Conservation (phyloP, 2,113 vertebrate species). For the Rhodinocichla rosea region DNA sequence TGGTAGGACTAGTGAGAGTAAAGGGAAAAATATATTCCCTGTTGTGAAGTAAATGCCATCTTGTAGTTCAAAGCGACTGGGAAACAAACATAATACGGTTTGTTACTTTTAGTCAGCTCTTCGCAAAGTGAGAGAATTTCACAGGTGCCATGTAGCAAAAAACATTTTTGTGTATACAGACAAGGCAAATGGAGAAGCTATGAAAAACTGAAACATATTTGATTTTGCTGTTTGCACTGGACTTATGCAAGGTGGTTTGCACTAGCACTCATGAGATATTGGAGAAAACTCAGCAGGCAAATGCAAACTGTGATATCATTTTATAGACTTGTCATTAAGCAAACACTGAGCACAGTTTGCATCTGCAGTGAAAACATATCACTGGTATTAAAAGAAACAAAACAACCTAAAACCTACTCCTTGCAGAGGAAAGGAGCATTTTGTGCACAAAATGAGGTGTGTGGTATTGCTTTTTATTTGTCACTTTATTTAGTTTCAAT, state of each 20-base stretch:
- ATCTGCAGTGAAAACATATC: not conserved
- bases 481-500: not conserved
- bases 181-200: not conserved
- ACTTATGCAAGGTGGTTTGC: not conserved
- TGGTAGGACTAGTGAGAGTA: not conserved
- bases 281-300: not conserved
- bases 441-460: not conserved
- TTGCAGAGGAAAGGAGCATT: not conserved
- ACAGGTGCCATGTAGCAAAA: not conserved
- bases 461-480: not conserved
- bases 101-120: not conserved
- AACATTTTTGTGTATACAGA: not conserved
- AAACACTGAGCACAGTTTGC: not conserved
- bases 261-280: not conserved
- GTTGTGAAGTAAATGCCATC: not conserved
- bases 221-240: not conserved
- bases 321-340: not conserved
- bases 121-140: not conserved
- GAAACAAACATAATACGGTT: not conserved
- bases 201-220: not conserved
- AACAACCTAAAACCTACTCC: not conserved
- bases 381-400: not conserved
- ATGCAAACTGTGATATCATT: not conserved
- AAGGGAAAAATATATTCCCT: not conserved
- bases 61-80: not conserved